Evolutionary conservation across 2,888 invertebrate species (phyloP), one percentile per base, ranked within the genome.

Genomic region (Carabus problematicus): DNA sequence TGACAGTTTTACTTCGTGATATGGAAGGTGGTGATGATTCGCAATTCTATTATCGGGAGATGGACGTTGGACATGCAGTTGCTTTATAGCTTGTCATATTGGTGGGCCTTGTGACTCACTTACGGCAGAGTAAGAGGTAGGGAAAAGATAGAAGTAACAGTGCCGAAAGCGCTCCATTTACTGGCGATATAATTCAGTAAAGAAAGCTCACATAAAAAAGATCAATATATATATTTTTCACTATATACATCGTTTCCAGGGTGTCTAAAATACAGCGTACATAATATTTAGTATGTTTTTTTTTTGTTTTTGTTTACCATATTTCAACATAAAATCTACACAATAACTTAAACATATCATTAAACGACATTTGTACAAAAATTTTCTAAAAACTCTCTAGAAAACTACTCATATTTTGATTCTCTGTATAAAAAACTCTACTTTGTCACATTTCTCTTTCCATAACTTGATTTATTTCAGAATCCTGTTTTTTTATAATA

Each of bases 331-430:
- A 78, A 76, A 79, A 70, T 70, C 70, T 70, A 70, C 64, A 66
- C 56, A 64, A 77, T 79, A 79, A 74, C 77, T 77, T 78, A 69
- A 71, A 72, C 71, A 71, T 73, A 73, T 70, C 71, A 76, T 77
- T 76, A 73, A 73, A 71, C 70, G 72, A 72, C 72, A 73, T 80
- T 79, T 81, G 80, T 81, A 81, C 81, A 81, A 81, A 81, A 80
- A 79, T 78, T 72, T 79, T 79, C 81, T 81, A 82, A 81, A 81
- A 81, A 61, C 61, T 80, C 78, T 79, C 81, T 82, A 82, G 76
- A 82, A 82, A 82, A 82, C 82, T 82, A 82, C 82, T 80, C 80
- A 81, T 81, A 80, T 80, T 80, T 81, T 76, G 69, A 73, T 74
- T 70, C 76, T 80, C 76, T 80, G 82, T 82, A 82, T 81, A 82